phyloP scores from a whole-genome alignment of 2,797 vertebrate species.

The Falco columbarius region DNA sequence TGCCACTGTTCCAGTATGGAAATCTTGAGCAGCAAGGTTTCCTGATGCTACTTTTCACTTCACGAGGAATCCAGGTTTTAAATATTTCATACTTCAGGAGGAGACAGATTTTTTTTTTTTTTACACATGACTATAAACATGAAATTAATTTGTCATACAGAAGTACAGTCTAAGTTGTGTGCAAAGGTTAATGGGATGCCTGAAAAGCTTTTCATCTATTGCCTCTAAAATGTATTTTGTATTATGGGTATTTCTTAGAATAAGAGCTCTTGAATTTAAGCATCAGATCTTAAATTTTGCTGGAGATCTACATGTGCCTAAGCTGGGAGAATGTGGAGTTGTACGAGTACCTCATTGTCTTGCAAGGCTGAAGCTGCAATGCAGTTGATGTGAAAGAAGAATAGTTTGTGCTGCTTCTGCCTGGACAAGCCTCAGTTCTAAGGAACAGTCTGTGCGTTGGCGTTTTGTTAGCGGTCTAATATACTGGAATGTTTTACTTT shows the following conservation, averaged over 20 bases:
- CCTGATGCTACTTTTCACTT: not conserved
- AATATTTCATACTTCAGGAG: slow-evolving; percentile 12
- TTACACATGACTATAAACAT: slow-evolving; percentile 2
- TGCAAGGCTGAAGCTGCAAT: not conserved
- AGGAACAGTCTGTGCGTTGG: not conserved
- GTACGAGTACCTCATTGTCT: fast-evolving
- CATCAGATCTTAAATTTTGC: not conserved
- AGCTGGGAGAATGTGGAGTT: not conserved
- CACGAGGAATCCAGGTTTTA: not conserved
- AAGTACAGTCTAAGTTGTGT: not conserved
- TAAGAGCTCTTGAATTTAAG: not conserved
- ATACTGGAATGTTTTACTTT: not conserved
- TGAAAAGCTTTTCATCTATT: not conserved
- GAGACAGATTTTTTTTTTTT: not conserved
- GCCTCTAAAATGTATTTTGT: not conserved
- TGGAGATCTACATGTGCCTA: not conserved
- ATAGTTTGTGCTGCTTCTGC: not conserved
- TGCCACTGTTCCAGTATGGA: not conserved
- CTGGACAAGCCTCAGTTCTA: not conserved
- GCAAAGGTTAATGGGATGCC: not conserved
- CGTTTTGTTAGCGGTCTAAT: not conserved
- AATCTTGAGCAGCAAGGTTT: not conserved
- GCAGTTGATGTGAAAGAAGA: not conserved
- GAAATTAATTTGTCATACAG: slow-evolving; percentile 1
- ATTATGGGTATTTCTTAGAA: not conserved